Base-by-base conservation (phyloP, 2,888 invertebrate species). In the Taphrorychus bicolor region DNA sequence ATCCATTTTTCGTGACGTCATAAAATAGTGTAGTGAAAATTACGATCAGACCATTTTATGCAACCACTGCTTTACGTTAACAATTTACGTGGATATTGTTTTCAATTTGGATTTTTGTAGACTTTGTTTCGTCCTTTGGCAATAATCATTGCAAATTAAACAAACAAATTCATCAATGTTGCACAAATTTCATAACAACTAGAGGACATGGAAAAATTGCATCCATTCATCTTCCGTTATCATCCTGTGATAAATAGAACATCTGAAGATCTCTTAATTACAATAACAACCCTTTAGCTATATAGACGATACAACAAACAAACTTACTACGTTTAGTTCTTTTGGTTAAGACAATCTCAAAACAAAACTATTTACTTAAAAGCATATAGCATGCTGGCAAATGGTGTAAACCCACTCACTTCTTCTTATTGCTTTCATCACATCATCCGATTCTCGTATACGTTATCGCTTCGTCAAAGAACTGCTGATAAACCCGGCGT, bases 391-490 rank as follows among this genome's bases (percentile, higher is more conserved):
- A n/a, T n/a, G n/a, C n/a, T n/a, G n/a, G n/a, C n/a, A n/a, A n/a
- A n/a, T n/a, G n/a, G 45, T 2, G 45, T 45, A 45, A 45, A 45
- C 14, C 7, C 1, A 45, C 32, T 32, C 32, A 32, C 32, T 32
- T 32, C 32, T 11, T 11, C 32, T 32, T 32, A 7, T 11, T 45
- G 9, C 5, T 14, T 5, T 45, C 17, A 16, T 17, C 14, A 7
- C 7, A 45, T 45, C 45, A 16, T 17, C 45, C 14, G 45, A 45
- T 45, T 45, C 45, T 45, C 17, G 1, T 17, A 51, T 9, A 21
- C 51, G 51, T 18, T n/a, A 51, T 51, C 51, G 21, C 19, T 51
- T 51, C 51, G 51, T 51, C 51, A 51, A 51, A 51, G 51, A 22
- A 21, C 2, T 5, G 21, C 18, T 51, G 51, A 51, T 51, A 51